phyloP scores from a whole-genome alignment of 2,113 vertebrate species.

The Tachysurus vachellii region DNA sequence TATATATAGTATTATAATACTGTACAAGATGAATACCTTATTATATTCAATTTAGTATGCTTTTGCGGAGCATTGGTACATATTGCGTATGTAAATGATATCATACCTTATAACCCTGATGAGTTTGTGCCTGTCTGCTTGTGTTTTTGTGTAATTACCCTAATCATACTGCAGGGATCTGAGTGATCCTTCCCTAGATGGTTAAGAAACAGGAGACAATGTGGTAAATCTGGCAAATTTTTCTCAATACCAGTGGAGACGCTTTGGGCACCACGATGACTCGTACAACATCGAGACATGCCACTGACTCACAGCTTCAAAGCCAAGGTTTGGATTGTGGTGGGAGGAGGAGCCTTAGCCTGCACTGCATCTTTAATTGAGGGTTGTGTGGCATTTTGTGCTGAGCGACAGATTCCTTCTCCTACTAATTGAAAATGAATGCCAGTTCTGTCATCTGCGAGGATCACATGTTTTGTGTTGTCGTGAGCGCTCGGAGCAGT shows the following conservation, averaged over 20 bases:
- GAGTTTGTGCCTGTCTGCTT: constrained; percentile 32
- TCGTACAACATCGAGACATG: constrained; percentile 52
- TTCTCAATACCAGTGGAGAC: constrained; percentile 46
- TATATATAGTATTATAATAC: too few relatives aligned
- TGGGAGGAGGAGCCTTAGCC: constrained; percentile 51
- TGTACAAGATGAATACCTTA: too few relatives aligned
- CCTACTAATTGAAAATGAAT: constrained; percentile 58
- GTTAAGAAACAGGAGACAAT: constrained; percentile 62
- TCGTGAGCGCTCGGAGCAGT: constrained; percentile 8
- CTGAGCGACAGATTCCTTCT: constrained; percentile 61
- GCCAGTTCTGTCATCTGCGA: constrained; percentile 48
- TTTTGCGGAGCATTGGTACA: neutral
- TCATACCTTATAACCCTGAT: neutral
- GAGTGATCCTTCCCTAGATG: constrained; percentile 47
- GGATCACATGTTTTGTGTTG: constrained; percentile 38
- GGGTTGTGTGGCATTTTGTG: constrained; percentile 67
- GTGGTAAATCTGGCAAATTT: constrained; percentile 60
- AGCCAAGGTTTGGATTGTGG: constrained; percentile 50
- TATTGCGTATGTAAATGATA: neutral
- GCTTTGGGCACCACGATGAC: constrained; percentile 34
- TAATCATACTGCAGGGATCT: constrained; percentile 62
- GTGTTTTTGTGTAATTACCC: constrained; percentile 33
- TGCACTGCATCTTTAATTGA: constrained; percentile 67
- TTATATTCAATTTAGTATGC: too few relatives aligned
- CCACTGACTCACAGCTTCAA: constrained; percentile 63